phyloP scores from a whole-genome alignment of 2,113 vertebrate species.

The Mellivora capensis region DNA sequence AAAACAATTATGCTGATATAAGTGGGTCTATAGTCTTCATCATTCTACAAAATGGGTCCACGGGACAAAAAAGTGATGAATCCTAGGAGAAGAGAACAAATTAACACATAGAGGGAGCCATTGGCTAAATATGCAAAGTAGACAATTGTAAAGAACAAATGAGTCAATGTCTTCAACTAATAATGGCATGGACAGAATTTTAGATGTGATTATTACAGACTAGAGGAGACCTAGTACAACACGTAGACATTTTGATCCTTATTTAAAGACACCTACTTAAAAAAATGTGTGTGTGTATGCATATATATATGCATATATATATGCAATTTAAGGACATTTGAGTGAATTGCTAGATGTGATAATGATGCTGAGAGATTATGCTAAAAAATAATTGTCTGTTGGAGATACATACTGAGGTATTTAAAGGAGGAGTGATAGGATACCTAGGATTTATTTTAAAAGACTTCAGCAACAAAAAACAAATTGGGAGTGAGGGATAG shows the following conservation, averaged over 20 bases:
- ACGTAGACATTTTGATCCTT: neutral
- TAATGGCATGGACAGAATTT: neutral
- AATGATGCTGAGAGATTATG: neutral
- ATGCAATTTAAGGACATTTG: neutral
- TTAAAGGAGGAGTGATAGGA: neutral
- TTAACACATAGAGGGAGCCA: neutral
- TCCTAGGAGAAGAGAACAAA: neutral
- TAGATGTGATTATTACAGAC: neutral
- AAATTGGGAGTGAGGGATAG: neutral
- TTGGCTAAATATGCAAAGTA: neutral
- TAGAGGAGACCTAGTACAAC: neutral
- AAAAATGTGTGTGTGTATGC: too few species aligned
- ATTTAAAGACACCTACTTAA: neutral
- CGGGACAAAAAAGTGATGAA: neutral
- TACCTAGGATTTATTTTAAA: slow-evolving; percentile 20
- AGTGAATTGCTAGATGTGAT: neutral
- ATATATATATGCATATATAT: neutral
- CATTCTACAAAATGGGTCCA: neutral
- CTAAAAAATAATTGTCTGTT: neutral
- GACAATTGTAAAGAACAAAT: neutral
- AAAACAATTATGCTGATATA: neutral
- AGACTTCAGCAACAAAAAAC: neutral
- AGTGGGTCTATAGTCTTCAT: neutral
- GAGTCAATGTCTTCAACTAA: neutral
- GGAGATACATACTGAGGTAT: neutral